These are phyloP conservation scores for Euclidia mi DNA, from an alignment of 2,888 invertebrate species.

Conservation along the genomic window DNA sequence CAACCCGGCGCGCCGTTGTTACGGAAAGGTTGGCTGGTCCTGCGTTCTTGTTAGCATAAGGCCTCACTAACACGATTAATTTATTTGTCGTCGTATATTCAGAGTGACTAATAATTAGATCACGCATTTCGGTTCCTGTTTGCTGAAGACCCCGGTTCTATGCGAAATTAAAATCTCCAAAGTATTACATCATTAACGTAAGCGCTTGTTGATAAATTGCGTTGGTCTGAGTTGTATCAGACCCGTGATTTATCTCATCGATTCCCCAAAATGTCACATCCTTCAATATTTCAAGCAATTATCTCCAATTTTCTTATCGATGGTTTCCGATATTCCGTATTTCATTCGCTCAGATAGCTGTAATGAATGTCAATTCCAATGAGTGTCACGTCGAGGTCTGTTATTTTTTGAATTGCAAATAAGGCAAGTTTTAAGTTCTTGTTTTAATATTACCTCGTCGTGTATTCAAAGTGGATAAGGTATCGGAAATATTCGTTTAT, in stretches of 20 bases:
- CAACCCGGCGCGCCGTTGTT: slow-evolving; percentile 62
- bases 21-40: slow-evolving; percentile 71
- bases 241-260: slow-evolving; percentile 60
- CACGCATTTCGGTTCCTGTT: slow-evolving; percentile 54
- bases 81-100: slow-evolving; percentile 76
- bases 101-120: slow-evolving; percentile 68
- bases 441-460: slow-evolving; percentile 41
- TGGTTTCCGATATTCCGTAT: slow-evolving; percentile 58
- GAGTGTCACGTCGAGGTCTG: slow-evolving; percentile 51
- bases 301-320: slow-evolving; percentile 67
- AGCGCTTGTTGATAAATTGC: slow-evolving; percentile 33
- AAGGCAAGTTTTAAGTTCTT: slow-evolving; percentile 44
- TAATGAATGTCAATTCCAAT: slow-evolving; percentile 63
- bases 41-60: slow-evolving; percentile 74
- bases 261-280: slow-evolving; percentile 64
- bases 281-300: slow-evolving; percentile 69
- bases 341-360: slow-evolving; percentile 57
- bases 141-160: slow-evolving; percentile 42
- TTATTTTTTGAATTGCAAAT: slow-evolving; percentile 54
- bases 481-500: slow-evolving; percentile 26
- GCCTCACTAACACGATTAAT: slow-evolving; percentile 78
- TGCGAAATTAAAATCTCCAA: slow-evolving; percentile 34
- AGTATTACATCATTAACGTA: slow-evolving; percentile 19
- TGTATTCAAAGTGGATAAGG: slow-evolving; percentile 33
- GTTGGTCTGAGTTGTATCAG: slow-evolving; percentile 44